Evolutionary conservation across 92 coral and sea anemone genomes (phyloP), one percentile per base, ranked within the genome.

Genomic region (Palythoa grandis): DNA sequence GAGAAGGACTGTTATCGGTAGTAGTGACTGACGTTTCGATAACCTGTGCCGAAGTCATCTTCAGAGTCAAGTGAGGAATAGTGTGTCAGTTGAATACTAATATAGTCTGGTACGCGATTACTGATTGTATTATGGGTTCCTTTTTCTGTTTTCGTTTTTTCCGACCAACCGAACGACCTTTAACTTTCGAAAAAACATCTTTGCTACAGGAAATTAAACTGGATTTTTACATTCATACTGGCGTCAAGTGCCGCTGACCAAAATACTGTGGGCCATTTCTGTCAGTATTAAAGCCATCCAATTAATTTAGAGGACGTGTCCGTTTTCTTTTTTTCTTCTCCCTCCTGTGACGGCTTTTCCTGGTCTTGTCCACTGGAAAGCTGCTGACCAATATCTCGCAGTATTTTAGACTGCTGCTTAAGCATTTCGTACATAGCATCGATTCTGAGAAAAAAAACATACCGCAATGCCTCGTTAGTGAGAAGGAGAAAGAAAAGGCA

Each of bases 371-470:
- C 85, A 68, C 35, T 29, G 35, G 61, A 40, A 17, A 48, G 56
- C 17, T 50, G 85, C 85, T 80, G 85, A 23, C 85, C 66, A 15
- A 80, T 80, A 58, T 48, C 16, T 67, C 85, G 56, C 85, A 80
- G 43, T 80, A 80, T 16, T 23, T 67, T 80, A 19, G 74, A 80
- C 72, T 80, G 85, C 15, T 80, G 85, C 12, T 48, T 80, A 0
- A 80, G 39, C 85, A 80, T 80, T 23, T 65, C 43, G 47, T 80
- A 80, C 52, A 80, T 80, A 3, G 38, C 85, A 66, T 80, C 85
- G 47, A 80, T 80, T 80, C 85, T 80, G 24, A 0, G 38, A 66
- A 65, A n/a, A 23, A 52, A 1, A 77, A 50, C 2, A 50, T n/a
- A 6, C 3, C 23, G 50, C 35, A 24, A 12, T 7, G 13, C 2